phyloP scores from a whole-genome alignment of 2,888 invertebrate genomes.

The Thymelicus acteon region DNA sequence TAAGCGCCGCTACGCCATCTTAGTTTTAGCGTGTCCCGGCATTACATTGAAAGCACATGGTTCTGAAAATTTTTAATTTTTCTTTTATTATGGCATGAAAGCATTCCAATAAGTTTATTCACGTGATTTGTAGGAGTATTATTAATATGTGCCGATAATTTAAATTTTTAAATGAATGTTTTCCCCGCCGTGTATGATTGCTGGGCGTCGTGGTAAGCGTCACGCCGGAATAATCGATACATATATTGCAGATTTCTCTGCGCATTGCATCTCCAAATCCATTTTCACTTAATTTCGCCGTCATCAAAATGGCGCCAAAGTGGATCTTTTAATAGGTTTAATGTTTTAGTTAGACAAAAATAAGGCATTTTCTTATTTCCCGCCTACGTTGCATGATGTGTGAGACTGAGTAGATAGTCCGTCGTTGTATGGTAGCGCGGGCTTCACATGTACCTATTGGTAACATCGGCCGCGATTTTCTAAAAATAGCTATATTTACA shows the following conservation, averaged over 20 bases:
- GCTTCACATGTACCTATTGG: slow-evolving; percentile 1
- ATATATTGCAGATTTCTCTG: slow-evolving; percentile 44
- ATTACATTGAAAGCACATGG: slow-evolving; percentile 75
- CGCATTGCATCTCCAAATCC: slow-evolving; percentile 34
- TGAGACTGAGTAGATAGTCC: neutral
- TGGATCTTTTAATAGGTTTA: neutral
- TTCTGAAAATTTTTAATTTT: slow-evolving; percentile 36
- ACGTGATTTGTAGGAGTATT: neutral
- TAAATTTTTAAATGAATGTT: slow-evolving; percentile 66
- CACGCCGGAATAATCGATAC: slow-evolving; percentile 61
- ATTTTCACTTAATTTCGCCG: slow-evolving; percentile 5
- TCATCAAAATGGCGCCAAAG: slow-evolving; percentile 11
- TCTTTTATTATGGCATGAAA: neutral
- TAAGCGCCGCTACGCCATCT: slow-evolving; percentile 86
- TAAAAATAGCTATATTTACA: slow-evolving; percentile 31
- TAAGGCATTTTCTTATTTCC: slow-evolving; percentile 1
- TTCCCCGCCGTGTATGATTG: slow-evolving; percentile 54
- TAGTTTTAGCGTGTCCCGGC: slow-evolving; percentile 72
- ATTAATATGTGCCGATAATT: neutral
- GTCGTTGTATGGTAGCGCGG: neutral
- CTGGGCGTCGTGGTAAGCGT: slow-evolving; percentile 43
- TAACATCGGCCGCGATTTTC: slow-evolving; percentile 26
- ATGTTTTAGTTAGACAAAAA: neutral
- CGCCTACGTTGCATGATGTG: slow-evolving; percentile 2
- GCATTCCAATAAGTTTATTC: slow-evolving; percentile 24